Evolutionary conservation across 2,888 invertebrate species (phyloP), one percentile per base, ranked within the genome.

Genomic region (Ophioninae sp.): DNA sequence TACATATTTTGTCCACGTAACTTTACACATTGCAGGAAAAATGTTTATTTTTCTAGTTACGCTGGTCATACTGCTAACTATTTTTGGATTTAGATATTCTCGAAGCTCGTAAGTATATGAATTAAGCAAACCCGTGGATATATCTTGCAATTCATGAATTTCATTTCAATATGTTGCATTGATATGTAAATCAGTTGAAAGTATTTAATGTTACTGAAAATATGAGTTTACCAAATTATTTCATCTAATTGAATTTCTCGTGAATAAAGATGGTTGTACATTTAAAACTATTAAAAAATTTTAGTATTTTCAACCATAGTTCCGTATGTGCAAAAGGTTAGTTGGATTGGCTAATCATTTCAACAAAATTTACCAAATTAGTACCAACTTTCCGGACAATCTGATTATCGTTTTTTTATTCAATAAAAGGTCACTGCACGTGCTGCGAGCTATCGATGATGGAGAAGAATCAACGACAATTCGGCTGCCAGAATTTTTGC

Each of bases 81-180:
- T 90, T 89, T 90, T 90, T 90, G 89, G 88, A 89, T 75, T 88
- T 23, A 64, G 86, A 57, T 85, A 86, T 75, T 79, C 86, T 44
- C 87, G 79, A 79, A 74, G 65, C n/a, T 84, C 88, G 90, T 90
- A 86, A 90, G 90, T 88, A 67, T 64, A 23, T 41, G 20, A 10
- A 21, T 20, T 37, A 8, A 20, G 41, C 41, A 44, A 41, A 44
- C 7, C 17, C 8, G 6, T 21, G 10, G 44, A 23, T 50, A 23
- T 7, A 23, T 50, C 23, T 23, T n/a, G 13, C 50, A 17, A 50
- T 50, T 6, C 2, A 50, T 17, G 1, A 50, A 50, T 50, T 50
- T 50, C 13, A 50, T 50, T 50, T 44, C 7, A 10, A 10, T 10
- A 10, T 44, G 10, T 44, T 44, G 7, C 0, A 8, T 44, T 44